These are phyloP conservation scores for Sesia apiformis DNA, from an alignment of 2,888 invertebrate genomes.

Conservation along the genomic window DNA sequence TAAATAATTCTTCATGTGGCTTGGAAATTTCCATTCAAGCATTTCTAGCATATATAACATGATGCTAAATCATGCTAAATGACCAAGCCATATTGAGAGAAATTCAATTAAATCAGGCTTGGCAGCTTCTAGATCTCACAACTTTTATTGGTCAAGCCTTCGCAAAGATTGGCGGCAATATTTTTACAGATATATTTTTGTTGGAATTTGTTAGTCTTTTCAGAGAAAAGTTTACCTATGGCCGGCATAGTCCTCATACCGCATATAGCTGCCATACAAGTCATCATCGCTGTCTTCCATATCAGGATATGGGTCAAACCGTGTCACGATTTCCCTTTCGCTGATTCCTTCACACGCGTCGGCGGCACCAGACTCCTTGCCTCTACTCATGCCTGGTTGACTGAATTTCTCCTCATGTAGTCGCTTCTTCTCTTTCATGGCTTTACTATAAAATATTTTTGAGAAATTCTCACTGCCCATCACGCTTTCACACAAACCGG, in stretches of 20 bases:
- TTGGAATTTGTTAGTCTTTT: no score
- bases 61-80: no score
- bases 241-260: slow-evolving; percentile 78
- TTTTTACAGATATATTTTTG: no score
- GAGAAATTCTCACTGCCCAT: slow-evolving; percentile 90
- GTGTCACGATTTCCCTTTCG: slow-evolving; percentile 58
- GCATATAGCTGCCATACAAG: slow-evolving; percentile 79
- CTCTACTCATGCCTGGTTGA: slow-evolving; percentile 47
- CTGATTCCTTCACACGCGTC: slow-evolving; percentile 42
- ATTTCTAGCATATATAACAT: no score
- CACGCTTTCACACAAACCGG: slow-evolving; percentile 93
- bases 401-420: slow-evolving; percentile 38
- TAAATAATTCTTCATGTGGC: no score
- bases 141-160: no score
- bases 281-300: slow-evolving; percentile 88
- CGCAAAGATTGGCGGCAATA: no score
- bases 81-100: no score
- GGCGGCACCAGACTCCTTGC: slow-evolving; percentile 37
- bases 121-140: no score
- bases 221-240: slow-evolving; percentile 41
- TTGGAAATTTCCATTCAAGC: no score
- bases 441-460: slow-evolving; percentile 63
- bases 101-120: no score
- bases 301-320: slow-evolving; percentile 82
- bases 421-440: slow-evolving; percentile 53